Percentiles rank a stretch among this genome's conserved stretches.
phyloP scores from a whole-genome alignment of 2,113 vertebrate species.

The Spea bombifrons region DNA sequence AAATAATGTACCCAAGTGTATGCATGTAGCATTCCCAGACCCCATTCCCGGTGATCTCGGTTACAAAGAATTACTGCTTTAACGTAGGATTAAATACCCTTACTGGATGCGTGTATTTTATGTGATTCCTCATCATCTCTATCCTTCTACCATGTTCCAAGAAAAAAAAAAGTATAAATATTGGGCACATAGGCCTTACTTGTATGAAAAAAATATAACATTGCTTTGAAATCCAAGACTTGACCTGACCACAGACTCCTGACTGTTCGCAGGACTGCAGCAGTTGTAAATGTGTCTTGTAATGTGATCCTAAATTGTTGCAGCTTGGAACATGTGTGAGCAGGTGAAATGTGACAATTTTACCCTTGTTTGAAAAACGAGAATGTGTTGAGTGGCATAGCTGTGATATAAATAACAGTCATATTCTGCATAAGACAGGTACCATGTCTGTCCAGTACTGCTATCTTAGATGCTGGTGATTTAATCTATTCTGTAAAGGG shows the following conservation, averaged over 20 bases:
- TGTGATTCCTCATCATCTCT: too few species aligned
- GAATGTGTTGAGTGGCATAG: conserved; percentile 70
- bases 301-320: conserved; percentile 73
- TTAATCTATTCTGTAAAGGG: too few species aligned
- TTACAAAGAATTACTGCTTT: too few species aligned
- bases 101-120: too few species aligned
- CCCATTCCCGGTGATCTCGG: too few species aligned
- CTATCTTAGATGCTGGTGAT: conserved; percentile 51
- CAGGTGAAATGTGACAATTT: conserved; percentile 67
- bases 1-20: too few species aligned
- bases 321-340: conserved; percentile 67
- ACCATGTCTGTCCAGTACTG: conserved; percentile 42
- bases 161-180: too few species aligned
- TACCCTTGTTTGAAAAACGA: conserved; percentile 68
- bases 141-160: too few species aligned
- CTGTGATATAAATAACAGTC: conserved; percentile 69
- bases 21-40: too few species aligned
- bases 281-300: conserved; percentile 84
- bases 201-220: too few species aligned
- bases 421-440: conserved; percentile 57
- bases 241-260: conserved; percentile 78
- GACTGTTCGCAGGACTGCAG: conserved; percentile 78
- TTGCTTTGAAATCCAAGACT: conserved; percentile 73
- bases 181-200: too few species aligned
- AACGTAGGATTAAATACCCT: too few species aligned